phyloP scores from a whole-genome alignment of 2,797 vertebrate species.

The Adrianichthys oophorus region DNA sequence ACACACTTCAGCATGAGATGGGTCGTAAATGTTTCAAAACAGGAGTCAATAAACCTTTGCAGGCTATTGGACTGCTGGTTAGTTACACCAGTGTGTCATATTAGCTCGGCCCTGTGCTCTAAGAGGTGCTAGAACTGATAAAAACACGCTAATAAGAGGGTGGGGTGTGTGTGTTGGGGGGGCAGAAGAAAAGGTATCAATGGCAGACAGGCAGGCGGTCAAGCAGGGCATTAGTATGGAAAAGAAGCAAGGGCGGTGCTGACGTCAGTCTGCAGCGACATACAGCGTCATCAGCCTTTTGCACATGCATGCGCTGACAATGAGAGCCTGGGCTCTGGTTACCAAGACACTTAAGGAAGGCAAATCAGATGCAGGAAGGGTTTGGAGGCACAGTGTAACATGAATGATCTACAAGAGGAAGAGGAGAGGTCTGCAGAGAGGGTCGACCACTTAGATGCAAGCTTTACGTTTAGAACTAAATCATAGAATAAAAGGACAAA shows the following conservation, averaged over 20 bases:
- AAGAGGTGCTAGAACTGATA: slow-evolving; percentile 72
- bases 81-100: slow-evolving; percentile 74
- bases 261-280: slow-evolving; percentile 69
- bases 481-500: slow-evolving; percentile 23
- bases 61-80: slow-evolving; percentile 48
- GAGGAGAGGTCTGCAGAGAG: slow-evolving; percentile 19
- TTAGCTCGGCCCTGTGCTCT: slow-evolving; percentile 57
- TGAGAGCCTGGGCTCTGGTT: slow-evolving; percentile 50
- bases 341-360: slow-evolving; percentile 42
- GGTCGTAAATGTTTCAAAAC: slow-evolving; percentile 55
- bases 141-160: slow-evolving; percentile 71
- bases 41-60: slow-evolving; percentile 60
- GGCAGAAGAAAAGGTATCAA: slow-evolving; percentile 55
- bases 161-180: neutral
- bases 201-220: slow-evolving; percentile 45
- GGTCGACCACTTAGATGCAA: slow-evolving; percentile 11
- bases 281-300: slow-evolving; percentile 58
- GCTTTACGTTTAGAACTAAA: slow-evolving; percentile 10
- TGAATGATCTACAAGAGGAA: slow-evolving; percentile 23
- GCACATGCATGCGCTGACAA: slow-evolving; percentile 60
- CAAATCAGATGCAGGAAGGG: slow-evolving; percentile 31
- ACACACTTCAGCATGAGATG: slow-evolving; percentile 41
- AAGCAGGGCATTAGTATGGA: slow-evolving; percentile 62
- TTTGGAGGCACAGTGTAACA: slow-evolving; percentile 23
- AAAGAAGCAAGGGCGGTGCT: slow-evolving; percentile 56